These are phyloP conservation scores for Gobius niger DNA, from an alignment of 2,113 vertebrate genomes.

Conservation along the genomic window DNA sequence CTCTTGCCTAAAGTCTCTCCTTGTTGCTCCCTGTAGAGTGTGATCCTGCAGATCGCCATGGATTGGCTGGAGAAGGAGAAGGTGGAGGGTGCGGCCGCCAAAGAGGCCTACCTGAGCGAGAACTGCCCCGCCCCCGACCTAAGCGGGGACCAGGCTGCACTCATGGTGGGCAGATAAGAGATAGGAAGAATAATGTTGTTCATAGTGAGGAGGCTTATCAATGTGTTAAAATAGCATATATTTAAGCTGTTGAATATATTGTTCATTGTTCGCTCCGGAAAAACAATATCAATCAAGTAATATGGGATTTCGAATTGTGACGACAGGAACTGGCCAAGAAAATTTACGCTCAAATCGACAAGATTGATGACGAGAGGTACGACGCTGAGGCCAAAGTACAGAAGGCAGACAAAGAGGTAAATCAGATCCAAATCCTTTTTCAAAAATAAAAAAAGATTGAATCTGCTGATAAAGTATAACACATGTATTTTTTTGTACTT, in stretches of 20 bases:
- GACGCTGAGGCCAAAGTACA: slow-evolving; percentile 84
- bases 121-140: background rate
- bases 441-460: background rate
- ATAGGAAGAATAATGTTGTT: background rate
- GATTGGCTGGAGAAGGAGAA: slow-evolving; percentile 51
- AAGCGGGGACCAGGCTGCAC: slow-evolving; percentile 45
- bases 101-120: slow-evolving; percentile 51
- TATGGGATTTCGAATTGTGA: background rate
- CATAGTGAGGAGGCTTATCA: too few relatives aligned
- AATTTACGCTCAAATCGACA: slow-evolving; percentile 83
- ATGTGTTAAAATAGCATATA: too few relatives aligned
- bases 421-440: background rate
- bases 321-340: slow-evolving; percentile 87
- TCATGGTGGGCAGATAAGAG: slow-evolving; percentile 50
- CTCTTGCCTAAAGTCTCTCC: background rate
- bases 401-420: slow-evolving; percentile 90
- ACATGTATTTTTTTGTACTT: background rate
- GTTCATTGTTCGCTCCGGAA: background rate
- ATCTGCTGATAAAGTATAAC: background rate
- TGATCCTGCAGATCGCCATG: slow-evolving; percentile 59
- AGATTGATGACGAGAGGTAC: slow-evolving; percentile 91
- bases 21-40: slow-evolving; percentile 35
- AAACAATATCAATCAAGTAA: background rate
- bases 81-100: accelerated
- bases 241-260: too few relatives aligned